Percentiles rank a stretch among this genome's conserved stretches.
Evolutionary conservation across 2,888 invertebrate genomes (phyloP).

Genomic region (Celastrina argiolus): DNA sequence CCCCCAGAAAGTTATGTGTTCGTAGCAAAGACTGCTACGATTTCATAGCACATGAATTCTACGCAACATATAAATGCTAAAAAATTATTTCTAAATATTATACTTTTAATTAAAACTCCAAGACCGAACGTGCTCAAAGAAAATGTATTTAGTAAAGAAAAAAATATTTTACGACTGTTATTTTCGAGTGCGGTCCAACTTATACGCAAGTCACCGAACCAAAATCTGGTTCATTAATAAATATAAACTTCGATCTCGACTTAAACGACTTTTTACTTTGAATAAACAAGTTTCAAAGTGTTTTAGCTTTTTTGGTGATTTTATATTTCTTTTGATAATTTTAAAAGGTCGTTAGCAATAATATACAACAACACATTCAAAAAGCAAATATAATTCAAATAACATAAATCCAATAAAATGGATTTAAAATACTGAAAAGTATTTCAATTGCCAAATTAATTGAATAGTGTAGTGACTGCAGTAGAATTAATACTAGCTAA

Average conservation of each 20-base stretch:
- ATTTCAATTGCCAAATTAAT: neutral
- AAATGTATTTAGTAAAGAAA: neutral
- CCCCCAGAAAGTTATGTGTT: too few species aligned
- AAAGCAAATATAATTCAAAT: too few species aligned
- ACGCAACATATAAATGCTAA: too few species aligned
- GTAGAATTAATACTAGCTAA: neutral
- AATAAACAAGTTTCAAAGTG: conserved; percentile 4
- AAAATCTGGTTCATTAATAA: conserved; percentile 13
- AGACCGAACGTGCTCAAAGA: neutral
- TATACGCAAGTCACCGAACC: conserved; percentile 3
- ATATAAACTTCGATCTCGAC: conserved; percentile 17
- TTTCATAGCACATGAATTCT: too few species aligned
- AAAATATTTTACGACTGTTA: neutral
- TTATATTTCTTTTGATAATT: neutral
- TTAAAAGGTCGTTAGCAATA: neutral
- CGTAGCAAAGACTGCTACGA: too few species aligned
- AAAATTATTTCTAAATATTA: neutral
- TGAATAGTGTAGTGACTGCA: neutral
- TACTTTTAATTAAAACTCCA: neutral
- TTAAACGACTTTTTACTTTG: conserved; percentile 6
- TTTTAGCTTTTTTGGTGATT: neutral
- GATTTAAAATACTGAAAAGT: too few species aligned
- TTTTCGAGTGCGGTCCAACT: neutral
- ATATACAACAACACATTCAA: too few species aligned
- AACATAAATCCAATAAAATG: too few species aligned